Evolutionary conservation across 2,797 vertebrate genomes (phyloP).

Genomic region (Tragelaphus oryx): DNA sequence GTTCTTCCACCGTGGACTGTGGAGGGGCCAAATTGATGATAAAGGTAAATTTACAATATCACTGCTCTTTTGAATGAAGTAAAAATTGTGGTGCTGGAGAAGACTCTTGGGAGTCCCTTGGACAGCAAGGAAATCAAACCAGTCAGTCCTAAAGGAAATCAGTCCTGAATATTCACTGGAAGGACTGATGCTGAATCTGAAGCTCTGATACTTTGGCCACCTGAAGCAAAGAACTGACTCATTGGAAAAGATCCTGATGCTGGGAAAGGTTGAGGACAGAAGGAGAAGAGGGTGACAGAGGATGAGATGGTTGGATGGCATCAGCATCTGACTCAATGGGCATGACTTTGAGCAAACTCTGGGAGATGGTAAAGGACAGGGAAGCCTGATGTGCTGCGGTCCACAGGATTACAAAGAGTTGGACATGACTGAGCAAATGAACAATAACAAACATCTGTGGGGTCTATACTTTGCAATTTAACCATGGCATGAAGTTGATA

Average conservation of each 20-base stretch:
- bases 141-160: background rate
- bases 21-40: background rate
- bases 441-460: background rate
- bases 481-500: too few relatives aligned
- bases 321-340: background rate
- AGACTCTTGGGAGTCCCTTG: background rate
- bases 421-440: background rate
- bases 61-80: fast-evolving
- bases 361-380: background rate
- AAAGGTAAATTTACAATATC: fast-evolving
- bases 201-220: background rate
- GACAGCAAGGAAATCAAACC: background rate
- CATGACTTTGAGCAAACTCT: background rate
- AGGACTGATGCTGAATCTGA: background rate
- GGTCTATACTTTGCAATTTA: fast-evolving
- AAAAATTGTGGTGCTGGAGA: background rate
- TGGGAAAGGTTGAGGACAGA: background rate
- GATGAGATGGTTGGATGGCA: background rate
- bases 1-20: fast-evolving
- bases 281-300: background rate
- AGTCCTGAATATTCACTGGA: background rate
- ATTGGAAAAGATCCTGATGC: background rate
- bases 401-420: background rate
- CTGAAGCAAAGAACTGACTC: background rate
- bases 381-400: background rate